Evolutionary conservation across 2,888 invertebrate species (phyloP).

Genomic region (Drosophila lacicola): DNA sequence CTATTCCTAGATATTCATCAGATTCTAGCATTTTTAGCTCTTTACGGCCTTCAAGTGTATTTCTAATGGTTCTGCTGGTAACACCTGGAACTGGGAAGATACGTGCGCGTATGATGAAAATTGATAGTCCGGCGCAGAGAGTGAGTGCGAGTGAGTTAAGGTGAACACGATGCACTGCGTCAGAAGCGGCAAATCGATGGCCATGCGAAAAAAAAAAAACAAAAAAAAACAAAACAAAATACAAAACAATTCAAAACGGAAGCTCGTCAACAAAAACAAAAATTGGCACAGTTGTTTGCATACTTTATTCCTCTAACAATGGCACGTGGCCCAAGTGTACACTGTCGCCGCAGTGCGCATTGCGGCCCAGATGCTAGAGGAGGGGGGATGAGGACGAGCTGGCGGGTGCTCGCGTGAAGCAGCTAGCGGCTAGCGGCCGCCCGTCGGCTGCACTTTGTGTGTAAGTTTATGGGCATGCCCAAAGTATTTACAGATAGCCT

Average conservation of each 20-base stretch:
- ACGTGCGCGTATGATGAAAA: too few relatives aligned
- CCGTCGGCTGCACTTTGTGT: conserved; percentile 66
- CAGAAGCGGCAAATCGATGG: conserved; percentile 2
- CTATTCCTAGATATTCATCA: too few relatives aligned
- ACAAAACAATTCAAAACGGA: background rate
- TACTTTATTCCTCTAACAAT: conserved; percentile 12
- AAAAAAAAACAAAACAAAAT: background rate
- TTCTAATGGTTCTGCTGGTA: too few relatives aligned
- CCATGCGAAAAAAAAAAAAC: background rate
- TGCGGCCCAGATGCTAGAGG: background rate
- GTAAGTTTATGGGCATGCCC: conserved; percentile 59
- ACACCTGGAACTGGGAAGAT: too few relatives aligned
- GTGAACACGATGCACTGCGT: background rate
- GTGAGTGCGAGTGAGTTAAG: too few relatives aligned
- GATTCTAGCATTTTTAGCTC: too few relatives aligned
- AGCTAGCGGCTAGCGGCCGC: background rate
- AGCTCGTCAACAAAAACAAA: conserved; percentile 17
- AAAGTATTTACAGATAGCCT: conserved; percentile 36
- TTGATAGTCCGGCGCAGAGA: too few relatives aligned
- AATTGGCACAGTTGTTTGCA: conserved; percentile 17
- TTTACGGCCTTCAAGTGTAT: too few relatives aligned
- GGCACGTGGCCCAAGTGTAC: conserved; percentile 29
- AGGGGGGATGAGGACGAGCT: background rate
- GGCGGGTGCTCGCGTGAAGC: background rate
- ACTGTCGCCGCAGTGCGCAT: background rate